Evolutionary conservation across 2,888 invertebrate genomes (phyloP).

Genomic region (Tortrix viridana): DNA sequence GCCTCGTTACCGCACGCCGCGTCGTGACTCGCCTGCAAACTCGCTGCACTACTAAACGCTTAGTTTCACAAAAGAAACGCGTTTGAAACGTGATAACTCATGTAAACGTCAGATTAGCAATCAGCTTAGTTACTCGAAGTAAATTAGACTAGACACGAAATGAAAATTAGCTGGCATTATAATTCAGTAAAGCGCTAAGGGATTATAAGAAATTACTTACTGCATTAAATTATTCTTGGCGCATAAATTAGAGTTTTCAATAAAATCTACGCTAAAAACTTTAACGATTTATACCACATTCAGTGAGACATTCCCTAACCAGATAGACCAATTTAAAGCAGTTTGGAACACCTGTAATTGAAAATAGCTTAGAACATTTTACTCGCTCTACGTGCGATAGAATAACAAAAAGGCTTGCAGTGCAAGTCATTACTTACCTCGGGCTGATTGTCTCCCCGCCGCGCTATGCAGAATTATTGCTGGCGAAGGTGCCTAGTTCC

Average conservation of each 20-base stretch:
- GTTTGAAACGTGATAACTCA: conserved; percentile 5
- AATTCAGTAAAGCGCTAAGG: conserved; percentile 14
- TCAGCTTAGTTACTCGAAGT: conserved; percentile 15
- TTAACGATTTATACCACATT: no score
- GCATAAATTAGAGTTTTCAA: conserved; percentile 6
- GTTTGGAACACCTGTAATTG: conserved; percentile 21
- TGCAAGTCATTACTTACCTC: conserved; percentile 51
- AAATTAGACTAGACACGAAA: conserved; percentile 14
- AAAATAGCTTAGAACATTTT: conserved; percentile 13
- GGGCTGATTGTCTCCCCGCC: conserved; percentile 66
- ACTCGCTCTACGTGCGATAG: conserved; percentile 2
- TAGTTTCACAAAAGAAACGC: background rate
- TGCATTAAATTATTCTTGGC: conserved; percentile 15
- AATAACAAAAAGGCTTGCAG: conserved; percentile 33
- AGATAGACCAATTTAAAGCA: no score
- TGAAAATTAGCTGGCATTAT: conserved; percentile 17
- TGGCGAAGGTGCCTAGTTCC: conserved; percentile 61
- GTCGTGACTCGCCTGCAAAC: conserved; percentile 30
- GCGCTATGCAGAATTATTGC: conserved; percentile 77
- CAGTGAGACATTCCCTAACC: no score
- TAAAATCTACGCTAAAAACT: background rate
- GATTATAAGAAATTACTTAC: conserved; percentile 1
- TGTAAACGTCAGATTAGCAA: conserved; percentile 9
- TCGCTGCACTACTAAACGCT: conserved; percentile 6
- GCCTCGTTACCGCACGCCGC: conserved; percentile 22